These are phyloP conservation scores for Lypha dubia DNA, from an alignment of 2,888 invertebrate genomes.

Conservation along the genomic window DNA sequence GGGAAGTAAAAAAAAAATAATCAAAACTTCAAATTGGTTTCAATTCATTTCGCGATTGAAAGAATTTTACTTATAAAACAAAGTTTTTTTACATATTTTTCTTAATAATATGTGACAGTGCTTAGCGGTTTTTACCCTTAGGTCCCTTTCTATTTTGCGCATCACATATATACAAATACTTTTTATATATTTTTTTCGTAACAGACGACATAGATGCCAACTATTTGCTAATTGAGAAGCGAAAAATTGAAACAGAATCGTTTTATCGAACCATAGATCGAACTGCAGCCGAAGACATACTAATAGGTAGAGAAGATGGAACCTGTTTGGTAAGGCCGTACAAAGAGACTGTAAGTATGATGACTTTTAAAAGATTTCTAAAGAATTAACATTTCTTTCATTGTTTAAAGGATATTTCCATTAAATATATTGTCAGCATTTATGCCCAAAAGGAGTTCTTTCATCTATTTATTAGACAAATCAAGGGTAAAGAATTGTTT, in stretches of 20 bases:
- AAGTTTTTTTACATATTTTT: no score
- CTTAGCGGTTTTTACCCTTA: no score
- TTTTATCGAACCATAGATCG: conserved; percentile 82
- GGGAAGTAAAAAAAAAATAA: no score
- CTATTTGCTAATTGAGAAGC: conserved; percentile 79
- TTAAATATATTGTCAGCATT: conserved; percentile 82
- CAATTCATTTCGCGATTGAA: no score
- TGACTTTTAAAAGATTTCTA: background rate
- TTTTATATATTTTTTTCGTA: no score
- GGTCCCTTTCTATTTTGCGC: no score
- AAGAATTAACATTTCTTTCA: conserved; percentile 13
- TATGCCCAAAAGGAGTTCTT: conserved; percentile 80
- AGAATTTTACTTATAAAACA: no score
- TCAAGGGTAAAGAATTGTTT: conserved; percentile 77
- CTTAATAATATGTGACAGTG: no score
- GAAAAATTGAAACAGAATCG: conserved; percentile 80
- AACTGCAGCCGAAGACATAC: conserved; percentile 79
- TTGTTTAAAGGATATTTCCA: conserved; percentile 79
- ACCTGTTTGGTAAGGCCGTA: conserved; percentile 82
- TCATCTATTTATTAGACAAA: conserved; percentile 81
- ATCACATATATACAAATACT: no score
- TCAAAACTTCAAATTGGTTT: no score
- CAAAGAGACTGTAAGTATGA: conserved; percentile 77
- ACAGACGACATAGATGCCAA: conserved; percentile 79
- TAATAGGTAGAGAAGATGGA: conserved; percentile 80